Base-by-base conservation (phyloP, 1,140 invertebrate species). In the Physella acuta region DNA sequence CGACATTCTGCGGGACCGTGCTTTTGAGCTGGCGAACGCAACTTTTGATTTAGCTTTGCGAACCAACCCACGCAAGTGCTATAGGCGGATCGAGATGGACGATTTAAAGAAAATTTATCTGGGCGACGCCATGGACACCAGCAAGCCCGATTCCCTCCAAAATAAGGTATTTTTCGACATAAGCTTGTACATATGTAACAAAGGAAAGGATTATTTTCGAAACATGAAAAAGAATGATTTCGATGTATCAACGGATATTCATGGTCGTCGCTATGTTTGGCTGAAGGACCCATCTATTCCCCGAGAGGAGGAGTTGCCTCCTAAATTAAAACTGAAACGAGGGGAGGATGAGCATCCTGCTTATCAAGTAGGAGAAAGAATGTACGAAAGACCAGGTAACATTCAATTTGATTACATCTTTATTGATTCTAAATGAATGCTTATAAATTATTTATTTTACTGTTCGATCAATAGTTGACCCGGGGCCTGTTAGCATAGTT, bases 121-220 rank as follows among this genome's bases (percentile, higher is more conserved):
- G 30, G 73, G 78, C 62, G 72, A 76, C 26, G 78, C 77, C 17
- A 76, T 81, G 76, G 76, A 79, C 44, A 55, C 75, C 14, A 75
- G 75, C 64, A 76, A 76, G 56, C 79, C 79, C 14, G 79, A 81
- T 39, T 74, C 75, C 8, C 63, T 81, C 3, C 79, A 81, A 56
- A 81, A 81, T 59, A 81, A 81, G 66, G 77, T 80, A 14, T 81
- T 79, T 71, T 81, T 81, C 68, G 79, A 81, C 63, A 70, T 81
- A 17, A 79, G 78, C 51, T 67, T 81, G 30, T 81, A 77, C 64
- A 79, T 81, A 63, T 78, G 77, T 68, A 80, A 79, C 55, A 73
- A 78, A n/a, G 77, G 78, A 11, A 81, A 81, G 74, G 78, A 81
- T 37, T 79, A 77, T 59, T 64, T 81, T 33, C 71, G 77, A 31